A percentile compares a stretch with the other conserved stretches of the same genome.
phyloP scores from a whole-genome alignment of 1,140 invertebrate species.

The Leptestheria dahalacensis region DNA sequence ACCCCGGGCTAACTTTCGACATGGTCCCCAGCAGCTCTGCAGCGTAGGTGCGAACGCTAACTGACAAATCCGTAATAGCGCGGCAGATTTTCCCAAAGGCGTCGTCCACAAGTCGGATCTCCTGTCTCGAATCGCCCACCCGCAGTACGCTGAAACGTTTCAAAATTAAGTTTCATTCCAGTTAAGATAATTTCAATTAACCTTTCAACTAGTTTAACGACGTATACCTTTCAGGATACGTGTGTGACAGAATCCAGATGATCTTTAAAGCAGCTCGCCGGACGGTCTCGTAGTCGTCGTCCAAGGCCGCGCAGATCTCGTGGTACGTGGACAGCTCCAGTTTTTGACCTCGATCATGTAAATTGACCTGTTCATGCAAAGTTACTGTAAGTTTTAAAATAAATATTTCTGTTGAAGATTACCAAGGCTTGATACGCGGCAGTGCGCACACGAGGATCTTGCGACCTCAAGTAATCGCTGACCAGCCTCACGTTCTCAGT shows the following conservation, averaged over 20 bases:
- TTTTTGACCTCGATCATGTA: constrained; percentile 63
- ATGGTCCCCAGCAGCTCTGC: constrained; percentile 71
- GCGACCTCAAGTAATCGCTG: constrained; percentile 63
- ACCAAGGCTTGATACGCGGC: constrained; percentile 74
- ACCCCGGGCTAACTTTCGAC: constrained; percentile 68
- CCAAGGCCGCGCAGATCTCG: constrained; percentile 61
- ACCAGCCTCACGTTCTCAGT: constrained; percentile 42
- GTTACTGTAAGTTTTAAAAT: too few relatives aligned
- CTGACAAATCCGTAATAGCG: constrained; percentile 76
- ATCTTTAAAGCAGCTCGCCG: constrained; percentile 68
- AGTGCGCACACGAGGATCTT: constrained; percentile 76
- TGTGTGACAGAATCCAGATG: constrained; percentile 66
- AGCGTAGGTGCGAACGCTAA: constrained; percentile 56
- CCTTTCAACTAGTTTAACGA: too few relatives aligned
- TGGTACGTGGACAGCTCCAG: constrained; percentile 62
- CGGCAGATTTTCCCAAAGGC: constrained; percentile 92
- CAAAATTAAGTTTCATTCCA: too few relatives aligned
- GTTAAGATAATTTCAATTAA: too few relatives aligned
- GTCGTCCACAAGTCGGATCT: constrained; percentile 80
- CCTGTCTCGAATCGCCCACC: constrained; percentile 23
- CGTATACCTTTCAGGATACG: constrained; percentile 79
- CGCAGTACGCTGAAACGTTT: neutral
- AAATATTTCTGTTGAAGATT: too few relatives aligned
- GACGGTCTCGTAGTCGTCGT: constrained; percentile 90
- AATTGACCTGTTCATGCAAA: constrained; percentile 28